Conservation (phyloP, 35 echinoderm and acorn worm species). For the Lytechinus pictus region DNA sequence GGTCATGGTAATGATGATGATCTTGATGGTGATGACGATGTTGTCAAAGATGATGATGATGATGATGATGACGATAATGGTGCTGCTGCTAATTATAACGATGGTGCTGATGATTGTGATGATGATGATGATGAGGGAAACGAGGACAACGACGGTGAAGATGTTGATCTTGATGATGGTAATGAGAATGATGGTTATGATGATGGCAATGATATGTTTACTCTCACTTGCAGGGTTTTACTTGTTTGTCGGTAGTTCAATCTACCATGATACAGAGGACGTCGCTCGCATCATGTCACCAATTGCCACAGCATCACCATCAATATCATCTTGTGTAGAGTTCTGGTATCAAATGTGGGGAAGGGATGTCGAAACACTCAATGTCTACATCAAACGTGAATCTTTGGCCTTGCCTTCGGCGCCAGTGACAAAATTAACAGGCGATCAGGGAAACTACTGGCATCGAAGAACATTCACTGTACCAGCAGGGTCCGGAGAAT, state of each 20-base stretch:
- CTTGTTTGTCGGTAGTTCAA: constrained; percentile 43
- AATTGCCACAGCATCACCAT: background rate
- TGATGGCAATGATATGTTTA: background rate
- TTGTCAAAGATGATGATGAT: background rate
- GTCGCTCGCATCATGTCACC: constrained; percentile 71
- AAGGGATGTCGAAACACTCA: constrained; percentile 66
- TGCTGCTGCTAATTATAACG: too few species aligned
- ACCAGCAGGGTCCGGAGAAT: background rate
- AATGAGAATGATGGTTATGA: background rate
- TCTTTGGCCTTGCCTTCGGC: background rate
- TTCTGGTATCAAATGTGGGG: constrained; percentile 98
- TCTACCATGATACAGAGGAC: background rate
- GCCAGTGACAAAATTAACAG: constrained; percentile 49
- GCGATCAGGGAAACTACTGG: constrained; percentile 77
- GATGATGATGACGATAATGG: background rate
- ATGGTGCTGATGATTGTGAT: too few species aligned
- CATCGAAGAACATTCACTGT: constrained; percentile 66
- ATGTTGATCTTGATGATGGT: too few species aligned
- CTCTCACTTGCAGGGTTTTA: constrained; percentile 34
- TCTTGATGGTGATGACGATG: background rate
- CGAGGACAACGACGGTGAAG: too few species aligned
- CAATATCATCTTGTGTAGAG: constrained; percentile 60
- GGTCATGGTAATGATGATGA: background rate
- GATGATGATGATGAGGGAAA: too few species aligned
- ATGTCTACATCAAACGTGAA: constrained; percentile 66